Evolutionary conservation across 1,140 invertebrate species (phyloP).

Genomic region (Notospermus geniculatus): DNA sequence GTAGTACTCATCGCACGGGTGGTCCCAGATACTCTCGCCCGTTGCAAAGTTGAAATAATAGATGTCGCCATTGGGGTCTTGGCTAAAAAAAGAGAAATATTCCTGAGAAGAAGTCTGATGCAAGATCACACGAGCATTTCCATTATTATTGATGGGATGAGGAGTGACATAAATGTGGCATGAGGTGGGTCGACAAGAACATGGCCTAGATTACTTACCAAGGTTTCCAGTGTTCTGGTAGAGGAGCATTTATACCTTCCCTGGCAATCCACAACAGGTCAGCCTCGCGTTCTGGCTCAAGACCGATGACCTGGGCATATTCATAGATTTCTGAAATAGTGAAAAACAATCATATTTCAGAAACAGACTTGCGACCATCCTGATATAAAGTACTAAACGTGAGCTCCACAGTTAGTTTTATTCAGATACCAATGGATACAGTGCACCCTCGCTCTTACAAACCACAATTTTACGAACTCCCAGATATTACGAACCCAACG

Average conservation of each 20-base stretch:
- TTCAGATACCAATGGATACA: no score
- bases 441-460: no score
- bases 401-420: no score
- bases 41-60: conserved; percentile 85
- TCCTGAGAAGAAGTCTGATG: no score
- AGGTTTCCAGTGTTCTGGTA: conserved; percentile 85
- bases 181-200: no score
- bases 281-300: conserved; percentile 77
- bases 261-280: conserved; percentile 78
- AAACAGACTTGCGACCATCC: no score
- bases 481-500: no score
- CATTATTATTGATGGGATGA: no score
- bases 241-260: conserved; percentile 82
- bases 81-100: conserved; percentile 59
- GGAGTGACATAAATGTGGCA: no score
- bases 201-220: conserved; percentile 70
- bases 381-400: no score
- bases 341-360: not conserved
- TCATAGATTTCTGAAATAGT: conserved; percentile 76
- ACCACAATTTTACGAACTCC: no score
- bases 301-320: conserved; percentile 83
- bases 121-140: no score
- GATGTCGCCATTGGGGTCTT: conserved; percentile 67
- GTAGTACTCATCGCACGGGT: conserved; percentile 84
- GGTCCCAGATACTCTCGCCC: conserved; percentile 84